phyloP scores from a whole-genome alignment of 2,888 invertebrate species.

The Chromoteleia sp. region DNA sequence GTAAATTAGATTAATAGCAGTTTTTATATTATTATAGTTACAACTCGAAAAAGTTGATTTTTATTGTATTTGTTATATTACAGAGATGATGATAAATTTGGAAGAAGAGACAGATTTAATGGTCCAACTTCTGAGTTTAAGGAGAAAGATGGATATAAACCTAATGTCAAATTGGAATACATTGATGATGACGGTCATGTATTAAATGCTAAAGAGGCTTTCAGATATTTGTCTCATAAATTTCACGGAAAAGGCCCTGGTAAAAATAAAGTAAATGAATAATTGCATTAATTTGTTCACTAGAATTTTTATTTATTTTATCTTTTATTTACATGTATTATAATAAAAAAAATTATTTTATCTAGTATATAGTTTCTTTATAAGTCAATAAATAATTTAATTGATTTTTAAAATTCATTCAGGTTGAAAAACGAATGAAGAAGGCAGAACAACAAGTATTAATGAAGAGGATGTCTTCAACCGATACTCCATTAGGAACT shows the following conservation, averaged over 20 bases:
- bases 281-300: background rate
- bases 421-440: conserved; percentile 97
- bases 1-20: background rate
- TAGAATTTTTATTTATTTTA: too few species aligned
- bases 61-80: too few species aligned
- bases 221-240: conserved; percentile 97
- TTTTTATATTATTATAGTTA: too few species aligned
- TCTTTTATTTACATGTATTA: too few species aligned
- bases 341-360: background rate
- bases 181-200: conserved; percentile 98
- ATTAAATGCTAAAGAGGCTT: conserved; percentile 98
- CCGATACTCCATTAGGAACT: conserved; percentile 98
- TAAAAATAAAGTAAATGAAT: conserved; percentile 92
- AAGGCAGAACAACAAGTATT: conserved; percentile 97
- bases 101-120: conserved; percentile 90
- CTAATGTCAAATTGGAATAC: conserved; percentile 97
- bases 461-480: conserved; percentile 99
- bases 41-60: too few species aligned
- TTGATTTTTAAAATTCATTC: conserved; percentile 81
- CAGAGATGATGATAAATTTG: conserved; percentile 92
- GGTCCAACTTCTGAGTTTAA: conserved; percentile 96
- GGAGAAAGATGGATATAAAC: conserved; percentile 95
- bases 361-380: too few species aligned
- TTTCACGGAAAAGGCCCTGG: conserved; percentile 99
- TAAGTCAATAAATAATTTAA: background rate